Conservation (phyloP, 2,797 vertebrate genomes). For the Loriculus beryllinus region DNA sequence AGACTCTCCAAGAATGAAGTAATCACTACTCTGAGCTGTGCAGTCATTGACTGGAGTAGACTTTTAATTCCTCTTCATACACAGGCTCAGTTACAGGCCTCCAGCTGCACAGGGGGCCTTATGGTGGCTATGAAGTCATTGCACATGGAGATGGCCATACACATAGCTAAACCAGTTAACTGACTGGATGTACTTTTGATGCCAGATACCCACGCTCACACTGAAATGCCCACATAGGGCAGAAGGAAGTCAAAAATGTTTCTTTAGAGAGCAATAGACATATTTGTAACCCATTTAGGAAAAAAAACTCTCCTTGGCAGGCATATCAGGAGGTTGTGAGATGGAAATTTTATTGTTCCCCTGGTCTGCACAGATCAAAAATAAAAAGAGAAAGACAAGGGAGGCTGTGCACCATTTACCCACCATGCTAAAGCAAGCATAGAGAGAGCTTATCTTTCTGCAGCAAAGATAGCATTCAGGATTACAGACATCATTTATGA, state of each 20-base stretch:
- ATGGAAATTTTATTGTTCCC: neutral
- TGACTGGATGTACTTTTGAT: neutral
- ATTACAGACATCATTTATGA: neutral
- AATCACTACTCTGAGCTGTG: neutral
- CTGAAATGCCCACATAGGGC: neutral
- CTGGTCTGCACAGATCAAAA: neutral
- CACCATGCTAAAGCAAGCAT: neutral
- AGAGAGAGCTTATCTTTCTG: neutral
- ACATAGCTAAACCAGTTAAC: neutral
- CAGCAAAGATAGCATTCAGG: neutral
- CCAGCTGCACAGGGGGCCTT: neutral
- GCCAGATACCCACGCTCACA: neutral
- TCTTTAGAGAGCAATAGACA: neutral
- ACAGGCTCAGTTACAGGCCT: neutral
- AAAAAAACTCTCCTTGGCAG: neutral
- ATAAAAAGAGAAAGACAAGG: neutral
- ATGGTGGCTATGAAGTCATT: neutral
- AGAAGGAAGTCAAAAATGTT: neutral
- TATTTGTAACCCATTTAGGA: neutral
- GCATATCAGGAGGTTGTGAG: neutral
- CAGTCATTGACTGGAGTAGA: neutral
- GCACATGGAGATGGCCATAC: neutral
- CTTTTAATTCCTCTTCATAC: neutral
- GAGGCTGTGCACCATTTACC: neutral
- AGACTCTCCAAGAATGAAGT: neutral